Percentiles rank a stretch among this genome's conserved stretches.
These are phyloP conservation scores for Rhynchophorus ferrugineus DNA, from an alignment of 1,140 invertebrate genomes.

Conservation along the genomic window DNA sequence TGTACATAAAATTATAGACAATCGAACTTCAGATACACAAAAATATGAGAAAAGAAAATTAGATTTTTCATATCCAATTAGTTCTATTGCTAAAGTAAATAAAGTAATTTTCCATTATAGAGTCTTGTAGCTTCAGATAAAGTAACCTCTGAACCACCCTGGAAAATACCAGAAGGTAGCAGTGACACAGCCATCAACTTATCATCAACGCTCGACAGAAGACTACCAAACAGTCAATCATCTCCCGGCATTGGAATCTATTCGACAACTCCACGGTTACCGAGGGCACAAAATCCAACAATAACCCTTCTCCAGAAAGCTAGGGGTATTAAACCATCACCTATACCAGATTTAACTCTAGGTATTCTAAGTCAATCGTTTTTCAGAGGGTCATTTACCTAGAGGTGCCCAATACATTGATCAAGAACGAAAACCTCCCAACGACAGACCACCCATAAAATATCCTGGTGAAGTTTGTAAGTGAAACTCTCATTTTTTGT, in stretches of 20 bases:
- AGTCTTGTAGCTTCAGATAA: constrained; percentile 17
- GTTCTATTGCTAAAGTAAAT: no score
- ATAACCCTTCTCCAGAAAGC: constrained; percentile 83
- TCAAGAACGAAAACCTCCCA: constrained; percentile 42
- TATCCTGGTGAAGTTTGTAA: constrained; percentile 55
- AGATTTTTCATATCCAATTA: neutral
- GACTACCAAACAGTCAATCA: constrained; percentile 57
- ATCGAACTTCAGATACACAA: neutral
- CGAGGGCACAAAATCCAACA: constrained; percentile 77
- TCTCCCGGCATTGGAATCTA: constrained; percentile 55
- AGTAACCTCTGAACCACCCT: constrained; percentile 35
- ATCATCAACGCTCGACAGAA: constrained; percentile 43
- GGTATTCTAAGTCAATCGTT: no score
- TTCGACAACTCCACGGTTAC: constrained; percentile 47
- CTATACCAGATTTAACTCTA: no score
- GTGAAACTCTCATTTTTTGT: constrained; percentile 22
- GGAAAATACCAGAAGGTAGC: constrained; percentile 34
- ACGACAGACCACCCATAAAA: constrained; percentile 48
- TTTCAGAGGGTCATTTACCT: constrained; percentile 74
- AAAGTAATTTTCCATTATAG: constrained; percentile 8
- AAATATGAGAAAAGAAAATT: neutral
- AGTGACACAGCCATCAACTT: constrained; percentile 28
- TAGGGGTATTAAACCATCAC: no score
- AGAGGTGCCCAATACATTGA: constrained; percentile 68
- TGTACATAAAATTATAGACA: neutral